Evolutionary conservation across 2,113 vertebrate genomes (phyloP).

Genomic region (Gymnarchus niloticus): DNA sequence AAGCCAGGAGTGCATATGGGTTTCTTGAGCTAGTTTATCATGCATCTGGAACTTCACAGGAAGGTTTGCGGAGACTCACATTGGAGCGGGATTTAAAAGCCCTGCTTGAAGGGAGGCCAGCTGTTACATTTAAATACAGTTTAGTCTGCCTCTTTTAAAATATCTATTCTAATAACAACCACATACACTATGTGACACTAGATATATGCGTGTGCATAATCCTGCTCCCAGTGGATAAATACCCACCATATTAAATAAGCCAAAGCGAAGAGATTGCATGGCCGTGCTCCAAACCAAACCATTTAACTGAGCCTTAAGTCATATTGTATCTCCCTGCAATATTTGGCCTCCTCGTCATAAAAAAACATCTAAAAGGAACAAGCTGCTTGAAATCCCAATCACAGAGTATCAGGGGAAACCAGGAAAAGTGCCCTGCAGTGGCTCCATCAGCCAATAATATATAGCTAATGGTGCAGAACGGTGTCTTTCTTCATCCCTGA

Average conservation of each 20-base stretch:
- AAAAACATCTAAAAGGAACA: constrained; percentile 46
- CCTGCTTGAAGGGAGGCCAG: no score
- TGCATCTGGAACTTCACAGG: background rate
- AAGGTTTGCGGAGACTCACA: background rate
- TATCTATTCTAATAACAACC: background rate
- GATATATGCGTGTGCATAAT: background rate
- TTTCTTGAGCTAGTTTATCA: background rate
- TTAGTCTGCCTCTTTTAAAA: background rate
- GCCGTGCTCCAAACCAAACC: constrained; percentile 34
- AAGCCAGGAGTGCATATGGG: no score
- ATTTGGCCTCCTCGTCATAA: constrained; percentile 13
- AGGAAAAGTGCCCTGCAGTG: constrained; percentile 57
- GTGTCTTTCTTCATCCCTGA: constrained; percentile 65
- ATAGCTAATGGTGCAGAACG: constrained; percentile 73
- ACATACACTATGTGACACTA: background rate
- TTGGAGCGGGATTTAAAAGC: background rate
- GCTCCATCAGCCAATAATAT: constrained; percentile 69
- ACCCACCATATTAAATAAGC: constrained; percentile 7
- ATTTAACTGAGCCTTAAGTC: constrained; percentile 49
- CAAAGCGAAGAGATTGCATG: background rate
- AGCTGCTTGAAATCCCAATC: constrained; percentile 62
- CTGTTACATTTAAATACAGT: background rate
- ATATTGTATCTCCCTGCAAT: constrained; percentile 20
- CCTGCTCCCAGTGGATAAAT: background rate
- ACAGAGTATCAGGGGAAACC: constrained; percentile 50